Conservation (phyloP, 1,140 invertebrate genomes). For the Pristionchus pacificus region DNA sequence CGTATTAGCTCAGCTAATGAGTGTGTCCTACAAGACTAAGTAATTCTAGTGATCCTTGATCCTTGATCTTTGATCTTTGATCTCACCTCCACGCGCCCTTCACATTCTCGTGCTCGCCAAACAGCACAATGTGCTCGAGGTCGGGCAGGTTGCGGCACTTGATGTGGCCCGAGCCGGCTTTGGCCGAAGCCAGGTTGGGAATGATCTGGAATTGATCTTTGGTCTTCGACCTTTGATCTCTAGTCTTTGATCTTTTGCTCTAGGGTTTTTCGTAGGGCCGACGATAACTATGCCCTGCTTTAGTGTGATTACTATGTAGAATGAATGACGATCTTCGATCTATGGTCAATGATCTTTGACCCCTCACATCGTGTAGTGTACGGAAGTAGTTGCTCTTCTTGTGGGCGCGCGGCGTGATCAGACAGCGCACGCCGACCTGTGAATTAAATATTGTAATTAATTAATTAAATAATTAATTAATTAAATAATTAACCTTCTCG, state of each 20-base stretch:
- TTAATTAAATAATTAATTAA: background rate
- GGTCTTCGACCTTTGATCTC: background rate
- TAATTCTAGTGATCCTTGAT: no score
- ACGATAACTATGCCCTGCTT: no score
- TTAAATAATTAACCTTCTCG: slow-evolving; percentile 1
- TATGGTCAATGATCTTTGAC: no score
- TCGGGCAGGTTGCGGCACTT: slow-evolving; percentile 31
- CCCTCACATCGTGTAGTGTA: slow-evolving; percentile 18
- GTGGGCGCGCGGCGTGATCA: slow-evolving; percentile 31
- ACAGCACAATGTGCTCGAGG: slow-evolving; percentile 40
- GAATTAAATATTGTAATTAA: slow-evolving; percentile 50
- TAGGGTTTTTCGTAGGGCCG: no score
- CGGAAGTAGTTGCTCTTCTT: slow-evolving; percentile 37
- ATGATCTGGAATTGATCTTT: slow-evolving; percentile 15
- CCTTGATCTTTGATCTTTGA: slow-evolving; percentile 15
- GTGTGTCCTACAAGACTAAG: no score
- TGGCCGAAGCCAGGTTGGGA: slow-evolving; percentile 24
- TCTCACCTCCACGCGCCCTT: background rate
- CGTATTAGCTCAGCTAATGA: no score
- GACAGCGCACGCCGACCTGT: slow-evolving; percentile 38
- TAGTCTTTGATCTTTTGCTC: no score
- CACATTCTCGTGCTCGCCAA: slow-evolving; percentile 23
- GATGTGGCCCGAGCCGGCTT: slow-evolving; percentile 33
- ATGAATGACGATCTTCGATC: no score
- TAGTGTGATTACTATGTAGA: no score